phyloP scores from a whole-genome alignment of 92 coral and sea anemone species.

The Epizoanthus illoricatus region DNA sequence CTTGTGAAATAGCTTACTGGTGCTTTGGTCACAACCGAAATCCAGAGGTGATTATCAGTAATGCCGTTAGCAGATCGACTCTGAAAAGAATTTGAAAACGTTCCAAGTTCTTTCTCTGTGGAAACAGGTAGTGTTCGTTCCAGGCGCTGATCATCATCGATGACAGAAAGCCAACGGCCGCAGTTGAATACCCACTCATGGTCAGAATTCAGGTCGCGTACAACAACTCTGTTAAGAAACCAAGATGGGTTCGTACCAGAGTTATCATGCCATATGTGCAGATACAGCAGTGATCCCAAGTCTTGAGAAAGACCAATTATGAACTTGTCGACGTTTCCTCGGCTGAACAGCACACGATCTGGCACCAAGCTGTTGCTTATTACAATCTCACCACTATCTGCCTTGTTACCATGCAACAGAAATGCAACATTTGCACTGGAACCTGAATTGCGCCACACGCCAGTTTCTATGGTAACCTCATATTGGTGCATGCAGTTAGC shows the following conservation, averaged over 20 bases:
- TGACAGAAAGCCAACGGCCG: constrained; percentile 63
- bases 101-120: not conserved
- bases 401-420: not conserved
- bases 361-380: constrained; percentile 8
- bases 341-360: constrained; percentile 38
- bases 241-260: constrained; percentile 56
- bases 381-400: constrained; percentile 1
- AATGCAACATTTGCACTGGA: constrained; percentile 19
- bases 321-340: constrained; percentile 56
- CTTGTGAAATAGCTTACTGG: constrained; percentile 61
- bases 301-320: constrained; percentile 27
- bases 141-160: constrained; percentile 51
- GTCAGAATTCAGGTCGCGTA: constrained; percentile 36
- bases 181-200: constrained; percentile 49
- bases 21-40: constrained; percentile 57
- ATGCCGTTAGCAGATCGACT: constrained; percentile 46
- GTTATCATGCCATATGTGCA: constrained; percentile 60
- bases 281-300: constrained; percentile 41
- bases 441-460: constrained; percentile 28
- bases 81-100: constrained; percentile 29
- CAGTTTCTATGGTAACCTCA: constrained; percentile 19
- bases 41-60: constrained; percentile 61
- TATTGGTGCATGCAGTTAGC: constrained; percentile 10
- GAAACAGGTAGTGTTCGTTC: constrained; percentile 45
- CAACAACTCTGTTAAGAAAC: constrained; percentile 49